Evolutionary conservation across 1,140 invertebrate genomes (phyloP), one percentile per base, ranked within the genome.

Genomic region (Pectinophora gossypiella): DNA sequence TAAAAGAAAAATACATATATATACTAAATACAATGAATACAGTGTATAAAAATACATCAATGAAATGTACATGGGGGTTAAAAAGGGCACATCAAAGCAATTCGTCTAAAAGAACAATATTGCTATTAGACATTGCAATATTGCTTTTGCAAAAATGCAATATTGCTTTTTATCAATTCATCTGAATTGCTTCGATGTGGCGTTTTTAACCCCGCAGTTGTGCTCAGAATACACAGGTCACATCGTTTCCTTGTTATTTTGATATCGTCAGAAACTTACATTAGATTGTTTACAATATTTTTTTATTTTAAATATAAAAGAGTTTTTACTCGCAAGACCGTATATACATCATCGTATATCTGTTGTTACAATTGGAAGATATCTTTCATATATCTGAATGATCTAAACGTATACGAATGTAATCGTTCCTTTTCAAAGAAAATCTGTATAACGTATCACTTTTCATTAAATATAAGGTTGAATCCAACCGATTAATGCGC

Each of bases 331-430:
- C 81, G 64, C 61, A 65, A 76, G 61, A 76, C 73, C 80, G 76
- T 86, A 86, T 83, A 84, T 83, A 86, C 80, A 84, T 64, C 50
- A 57, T 84, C 83, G 83, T 86, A 86, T 86, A 86, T 63, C 80
- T 83, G 80, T 67, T 57, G 70, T 79, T 78, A 72, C 68, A 76
- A 67, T 62, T 83, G 83, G 80, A 84, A 84, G 83, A 83, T 76
- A 74, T 71, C 61, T 70, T 61, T 60, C 61, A 59, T 75, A 77
- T 63, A 74, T 60, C 48, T 64, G 68, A 71, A 74, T 60, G 67
- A 59, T 57, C 76, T 83, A 80, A 71, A 76, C 83, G 83, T 86
- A 86, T 86, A 86, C 83, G 69, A 75, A 68, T 79, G 78, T 84
- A 73, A 57, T 76, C 57, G 72, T 54, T 82, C 76, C 77, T 61